phyloP scores from a whole-genome alignment of 2,797 vertebrate genomes.

The Esox lucius region DNA sequence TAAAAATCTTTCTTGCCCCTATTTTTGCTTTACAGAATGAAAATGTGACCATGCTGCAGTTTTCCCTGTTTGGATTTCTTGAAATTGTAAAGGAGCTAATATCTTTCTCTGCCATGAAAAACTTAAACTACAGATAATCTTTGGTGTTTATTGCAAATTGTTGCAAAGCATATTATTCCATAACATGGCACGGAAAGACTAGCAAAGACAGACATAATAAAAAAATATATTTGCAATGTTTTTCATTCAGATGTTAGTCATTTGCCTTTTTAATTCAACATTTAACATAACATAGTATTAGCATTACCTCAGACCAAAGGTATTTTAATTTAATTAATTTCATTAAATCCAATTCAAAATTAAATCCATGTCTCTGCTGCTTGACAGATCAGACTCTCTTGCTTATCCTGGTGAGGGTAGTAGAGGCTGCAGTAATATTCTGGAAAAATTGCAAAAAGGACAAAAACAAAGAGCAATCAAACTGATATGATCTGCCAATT shows the following conservation, averaged over 20 bases:
- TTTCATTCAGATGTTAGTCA: neutral
- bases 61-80: neutral
- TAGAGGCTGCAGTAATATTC: slow-evolving; percentile 73
- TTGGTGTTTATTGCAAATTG: neutral
- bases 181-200: neutral
- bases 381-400: slow-evolving; percentile 58
- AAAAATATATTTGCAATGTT: neutral
- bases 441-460: slow-evolving; percentile 40
- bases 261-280: neutral
- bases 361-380: neutral
- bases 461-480: neutral
- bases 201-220: neutral
- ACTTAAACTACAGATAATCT: neutral
- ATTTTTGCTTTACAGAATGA: neutral
- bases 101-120: neutral
- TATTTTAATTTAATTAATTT: neutral
- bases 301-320: neutral
- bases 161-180: neutral
- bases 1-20: neutral
- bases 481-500: neutral
- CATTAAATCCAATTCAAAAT: neutral
- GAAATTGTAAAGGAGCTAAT: neutral
- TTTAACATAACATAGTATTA: neutral
- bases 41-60: neutral
- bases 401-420: slow-evolving; percentile 77